phyloP scores from a whole-genome alignment of 1,140 invertebrate genomes.

The Penaeus japonicus region DNA sequence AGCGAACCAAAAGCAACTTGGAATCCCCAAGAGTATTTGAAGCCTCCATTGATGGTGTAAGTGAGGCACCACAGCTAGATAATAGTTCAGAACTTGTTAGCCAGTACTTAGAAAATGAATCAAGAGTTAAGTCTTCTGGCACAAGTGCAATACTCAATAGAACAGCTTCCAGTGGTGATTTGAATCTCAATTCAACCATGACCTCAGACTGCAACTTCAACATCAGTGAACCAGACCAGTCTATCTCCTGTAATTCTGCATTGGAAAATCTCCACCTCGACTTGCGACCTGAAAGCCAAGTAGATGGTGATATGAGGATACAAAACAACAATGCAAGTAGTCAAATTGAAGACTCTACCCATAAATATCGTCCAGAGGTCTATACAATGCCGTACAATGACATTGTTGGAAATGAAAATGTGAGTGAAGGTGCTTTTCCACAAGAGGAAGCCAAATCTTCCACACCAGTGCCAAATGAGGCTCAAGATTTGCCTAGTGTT shows the following conservation, averaged over 20 bases:
- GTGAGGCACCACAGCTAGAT: too few species aligned
- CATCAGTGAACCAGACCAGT: background rate
- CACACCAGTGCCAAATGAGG: constrained; percentile 14
- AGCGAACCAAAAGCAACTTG: constrained; percentile 17
- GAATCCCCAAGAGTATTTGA: background rate
- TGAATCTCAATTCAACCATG: constrained; percentile 14
- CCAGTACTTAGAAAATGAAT: background rate
- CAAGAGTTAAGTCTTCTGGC: background rate
- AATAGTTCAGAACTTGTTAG: background rate
- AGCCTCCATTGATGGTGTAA: too few species aligned
- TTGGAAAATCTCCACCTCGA: background rate
- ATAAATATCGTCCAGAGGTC: too few species aligned
- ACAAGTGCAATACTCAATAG: background rate
- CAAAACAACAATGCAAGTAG: too few species aligned
- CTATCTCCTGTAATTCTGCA: background rate
- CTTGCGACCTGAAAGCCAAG: constrained; percentile 31
- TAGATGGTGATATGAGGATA: too few species aligned
- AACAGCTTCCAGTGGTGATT: background rate
- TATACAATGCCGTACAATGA: too few species aligned
- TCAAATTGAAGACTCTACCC: too few species aligned
- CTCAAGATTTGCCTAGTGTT: background rate
- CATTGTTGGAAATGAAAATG: background rate
- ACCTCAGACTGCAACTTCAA: constrained; percentile 26
- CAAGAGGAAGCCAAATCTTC: background rate
- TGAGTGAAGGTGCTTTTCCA: background rate